phyloP scores from a whole-genome alignment of 2,113 vertebrate species.

The Aspiorhynchus laticeps region DNA sequence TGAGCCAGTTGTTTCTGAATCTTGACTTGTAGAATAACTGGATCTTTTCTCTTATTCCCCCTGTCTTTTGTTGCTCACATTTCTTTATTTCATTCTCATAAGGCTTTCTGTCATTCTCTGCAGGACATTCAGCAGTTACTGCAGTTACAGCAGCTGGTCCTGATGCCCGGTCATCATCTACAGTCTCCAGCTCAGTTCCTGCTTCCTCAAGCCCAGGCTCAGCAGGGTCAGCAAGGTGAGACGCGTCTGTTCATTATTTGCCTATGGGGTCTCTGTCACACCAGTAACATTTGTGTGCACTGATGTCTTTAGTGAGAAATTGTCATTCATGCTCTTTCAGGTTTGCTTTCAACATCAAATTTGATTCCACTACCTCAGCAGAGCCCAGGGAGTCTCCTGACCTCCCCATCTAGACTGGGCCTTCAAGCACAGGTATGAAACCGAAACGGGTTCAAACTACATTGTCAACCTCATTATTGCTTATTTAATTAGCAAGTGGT shows the following conservation, averaged over 20 bases:
- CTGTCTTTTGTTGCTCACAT: not conserved
- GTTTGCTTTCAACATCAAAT: constrained; percentile 87
- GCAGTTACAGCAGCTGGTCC: constrained; percentile 89
- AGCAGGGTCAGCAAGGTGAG: constrained; percentile 85
- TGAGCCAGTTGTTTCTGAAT: not conserved
- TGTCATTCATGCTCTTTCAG: constrained; percentile 60
- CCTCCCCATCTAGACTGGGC: constrained; percentile 81
- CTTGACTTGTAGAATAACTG: not conserved
- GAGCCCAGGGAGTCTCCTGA: constrained; percentile 83
- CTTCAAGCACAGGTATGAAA: constrained; percentile 84
- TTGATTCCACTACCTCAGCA: constrained; percentile 95
- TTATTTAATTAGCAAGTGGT: not conserved
- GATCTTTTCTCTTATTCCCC: not conserved
- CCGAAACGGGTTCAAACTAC: not conserved
- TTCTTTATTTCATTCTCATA: constrained; percentile 10
- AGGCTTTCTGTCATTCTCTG: constrained; percentile 19
- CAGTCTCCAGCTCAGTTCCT: constrained; percentile 90
- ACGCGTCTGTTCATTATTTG: not conserved
- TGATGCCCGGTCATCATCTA: constrained; percentile 86
- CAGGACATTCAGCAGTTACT: constrained; percentile 90
- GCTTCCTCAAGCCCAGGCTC: constrained; percentile 84
- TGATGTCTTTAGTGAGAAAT: not conserved
- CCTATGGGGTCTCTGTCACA: not conserved
- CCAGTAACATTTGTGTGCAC: not conserved
- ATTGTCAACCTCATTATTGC: not conserved